Conservation (phyloP, 2,888 invertebrate species). For the Sphinx pinastri region DNA sequence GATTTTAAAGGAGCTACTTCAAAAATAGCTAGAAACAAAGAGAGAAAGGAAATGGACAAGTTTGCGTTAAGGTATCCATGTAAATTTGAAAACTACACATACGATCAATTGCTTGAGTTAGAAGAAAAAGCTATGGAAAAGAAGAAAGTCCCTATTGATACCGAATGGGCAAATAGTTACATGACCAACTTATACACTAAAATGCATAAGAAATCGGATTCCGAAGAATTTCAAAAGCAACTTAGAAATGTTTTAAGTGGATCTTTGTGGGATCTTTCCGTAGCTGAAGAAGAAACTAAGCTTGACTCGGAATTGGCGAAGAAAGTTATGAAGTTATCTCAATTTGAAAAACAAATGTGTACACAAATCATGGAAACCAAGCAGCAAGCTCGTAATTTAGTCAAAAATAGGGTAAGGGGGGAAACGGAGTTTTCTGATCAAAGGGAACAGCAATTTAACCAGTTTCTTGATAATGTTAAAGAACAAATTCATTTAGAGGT, state of each 20-base stretch:
- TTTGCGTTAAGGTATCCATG: constrained; percentile 66
- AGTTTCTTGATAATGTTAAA: constrained; percentile 71
- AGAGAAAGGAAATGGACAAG: constrained; percentile 65
- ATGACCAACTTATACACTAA: constrained; percentile 77
- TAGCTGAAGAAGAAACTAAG: constrained; percentile 78
- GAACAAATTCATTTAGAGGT: constrained; percentile 74
- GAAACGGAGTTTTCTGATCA: constrained; percentile 78
- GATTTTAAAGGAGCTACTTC: constrained; percentile 39
- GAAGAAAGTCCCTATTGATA: constrained; percentile 56
- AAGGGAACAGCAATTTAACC: constrained; percentile 76
- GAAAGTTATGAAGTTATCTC: constrained; percentile 85
- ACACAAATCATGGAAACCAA: constrained; percentile 86
- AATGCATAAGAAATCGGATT: constrained; percentile 65
- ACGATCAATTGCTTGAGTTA: constrained; percentile 64
- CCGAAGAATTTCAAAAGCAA: constrained; percentile 76
- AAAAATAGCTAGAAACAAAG: constrained; percentile 46
- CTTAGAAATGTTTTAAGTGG: constrained; percentile 76
- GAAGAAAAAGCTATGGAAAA: constrained; percentile 60
- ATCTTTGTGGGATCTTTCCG: constrained; percentile 80
- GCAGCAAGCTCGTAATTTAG: constrained; percentile 82
- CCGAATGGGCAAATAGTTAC: constrained; percentile 76
- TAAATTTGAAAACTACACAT: constrained; percentile 68
- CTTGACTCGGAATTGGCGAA: constrained; percentile 79
- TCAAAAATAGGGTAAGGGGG: constrained; percentile 78
- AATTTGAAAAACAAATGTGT: constrained; percentile 87